phyloP scores from a whole-genome alignment of 2,888 invertebrate species.

The Plemyria rubiginata region DNA sequence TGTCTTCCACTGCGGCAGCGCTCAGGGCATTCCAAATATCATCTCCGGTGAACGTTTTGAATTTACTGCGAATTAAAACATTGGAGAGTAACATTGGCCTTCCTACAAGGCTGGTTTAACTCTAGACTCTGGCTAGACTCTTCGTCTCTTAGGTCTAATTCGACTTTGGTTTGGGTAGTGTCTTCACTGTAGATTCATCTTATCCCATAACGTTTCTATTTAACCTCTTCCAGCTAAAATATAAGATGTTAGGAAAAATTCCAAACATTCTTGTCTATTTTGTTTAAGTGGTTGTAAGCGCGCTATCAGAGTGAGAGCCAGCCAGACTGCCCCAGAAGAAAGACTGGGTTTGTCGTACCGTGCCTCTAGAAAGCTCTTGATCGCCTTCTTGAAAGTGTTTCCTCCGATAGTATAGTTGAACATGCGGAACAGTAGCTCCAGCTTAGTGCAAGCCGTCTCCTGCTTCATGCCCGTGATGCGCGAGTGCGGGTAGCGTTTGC shows the following conservation, averaged over 20 bases:
- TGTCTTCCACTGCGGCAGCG: constrained; percentile 86
- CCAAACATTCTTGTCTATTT: not conserved
- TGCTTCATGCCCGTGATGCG: constrained; percentile 90
- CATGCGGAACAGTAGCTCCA: constrained; percentile 94
- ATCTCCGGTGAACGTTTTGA: constrained; percentile 90
- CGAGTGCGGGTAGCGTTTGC: constrained; percentile 91
- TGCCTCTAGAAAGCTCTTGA: constrained; percentile 88
- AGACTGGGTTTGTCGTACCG: constrained; percentile 59
- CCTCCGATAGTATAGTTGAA: constrained; percentile 93
- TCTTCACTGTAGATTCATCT: no score
- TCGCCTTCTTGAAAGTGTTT: constrained; percentile 89
- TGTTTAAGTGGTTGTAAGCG: no score
- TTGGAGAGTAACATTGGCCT: no score
- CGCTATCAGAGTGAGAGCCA: no score
- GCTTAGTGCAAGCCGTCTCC: constrained; percentile 90
- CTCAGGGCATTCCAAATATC: constrained; percentile 92
- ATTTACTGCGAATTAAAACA: constrained; percentile 79
- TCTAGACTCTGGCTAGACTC: no score
- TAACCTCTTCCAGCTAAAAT: no score
- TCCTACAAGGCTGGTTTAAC: no score
- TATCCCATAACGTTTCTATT: no score
- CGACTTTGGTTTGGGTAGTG: no score
- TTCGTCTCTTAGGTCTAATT: no score
- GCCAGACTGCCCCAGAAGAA: not conserved
- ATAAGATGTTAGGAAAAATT: no score